These are phyloP conservation scores for Candoia aspera DNA, from an alignment of 2,113 vertebrate species.

Conservation along the genomic window DNA sequence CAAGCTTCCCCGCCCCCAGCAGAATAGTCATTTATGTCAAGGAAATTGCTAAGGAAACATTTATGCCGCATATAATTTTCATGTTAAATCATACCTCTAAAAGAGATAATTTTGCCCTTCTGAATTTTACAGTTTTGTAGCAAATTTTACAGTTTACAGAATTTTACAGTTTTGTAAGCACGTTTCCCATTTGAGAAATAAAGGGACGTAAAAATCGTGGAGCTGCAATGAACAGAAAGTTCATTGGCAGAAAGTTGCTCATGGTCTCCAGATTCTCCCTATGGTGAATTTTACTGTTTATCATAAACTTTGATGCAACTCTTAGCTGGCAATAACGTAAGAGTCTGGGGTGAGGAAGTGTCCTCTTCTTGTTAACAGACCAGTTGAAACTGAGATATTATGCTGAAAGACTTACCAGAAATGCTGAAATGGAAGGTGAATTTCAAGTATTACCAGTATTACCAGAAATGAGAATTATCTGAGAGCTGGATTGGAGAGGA, in stretches of 20 bases:
- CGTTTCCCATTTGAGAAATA: constrained; percentile 64
- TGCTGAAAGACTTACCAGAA: background rate
- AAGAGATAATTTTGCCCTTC: constrained; percentile 40
- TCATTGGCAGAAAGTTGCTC: constrained; percentile 52
- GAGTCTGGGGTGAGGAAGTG: constrained; percentile 36
- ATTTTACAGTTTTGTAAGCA: constrained; percentile 25
- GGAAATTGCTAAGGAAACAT: constrained; percentile 71
- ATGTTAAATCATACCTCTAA: constrained; percentile 64
- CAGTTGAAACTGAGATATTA: constrained; percentile 22
- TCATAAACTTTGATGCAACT: constrained; percentile 44
- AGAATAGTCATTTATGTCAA: constrained; percentile 68
- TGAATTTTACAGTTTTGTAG: constrained; percentile 54
- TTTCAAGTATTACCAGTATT: background rate
- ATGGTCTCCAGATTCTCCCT: constrained; percentile 44
- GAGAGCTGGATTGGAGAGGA: background rate
- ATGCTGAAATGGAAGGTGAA: background rate
- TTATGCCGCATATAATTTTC: constrained; percentile 67
- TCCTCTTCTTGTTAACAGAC: constrained; percentile 25
- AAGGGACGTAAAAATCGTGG: constrained; percentile 50
- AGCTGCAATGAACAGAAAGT: constrained; percentile 39
- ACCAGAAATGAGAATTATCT: background rate
- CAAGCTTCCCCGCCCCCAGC: constrained; percentile 21
- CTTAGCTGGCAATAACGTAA: constrained; percentile 48
- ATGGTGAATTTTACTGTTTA: constrained; percentile 45
- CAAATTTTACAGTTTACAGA: too few species aligned